Evolutionary conservation across 2,888 invertebrate species (phyloP).

Genomic region (Leucophora obtusa): DNA sequence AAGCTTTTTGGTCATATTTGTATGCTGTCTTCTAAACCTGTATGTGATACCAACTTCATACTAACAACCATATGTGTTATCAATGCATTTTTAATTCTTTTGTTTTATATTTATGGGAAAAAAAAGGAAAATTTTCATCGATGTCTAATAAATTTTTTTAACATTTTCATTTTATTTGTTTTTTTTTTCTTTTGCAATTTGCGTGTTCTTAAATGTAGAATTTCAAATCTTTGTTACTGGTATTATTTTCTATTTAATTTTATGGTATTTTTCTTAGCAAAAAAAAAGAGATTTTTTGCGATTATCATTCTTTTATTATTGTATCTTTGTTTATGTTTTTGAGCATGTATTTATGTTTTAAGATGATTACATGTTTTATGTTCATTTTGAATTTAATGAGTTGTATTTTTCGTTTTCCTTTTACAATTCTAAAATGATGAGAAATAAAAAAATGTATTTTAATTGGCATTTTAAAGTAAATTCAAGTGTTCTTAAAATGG

Average conservation of each 20-base stretch:
- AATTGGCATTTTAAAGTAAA: constrained; percentile 58
- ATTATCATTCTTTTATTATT: constrained; percentile 23
- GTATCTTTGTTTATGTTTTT: constrained; percentile 1
- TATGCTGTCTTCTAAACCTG: not conserved
- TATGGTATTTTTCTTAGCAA: not conserved
- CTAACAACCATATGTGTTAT: constrained; percentile 11
- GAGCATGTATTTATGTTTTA: constrained; percentile 14
- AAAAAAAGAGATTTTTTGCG: not conserved
- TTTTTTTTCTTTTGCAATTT: constrained; percentile 7
- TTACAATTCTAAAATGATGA: not conserved
- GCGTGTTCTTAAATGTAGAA: constrained; percentile 31
- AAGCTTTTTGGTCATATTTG: constrained; percentile 17
- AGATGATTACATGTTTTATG: constrained; percentile 36
- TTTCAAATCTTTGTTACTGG: not conserved
- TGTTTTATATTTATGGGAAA: constrained; percentile 61
- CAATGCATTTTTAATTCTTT: constrained; percentile 61
- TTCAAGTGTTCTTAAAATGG: constrained; percentile 38
- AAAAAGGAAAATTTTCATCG: constrained; percentile 52
- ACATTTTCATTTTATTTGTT: not conserved
- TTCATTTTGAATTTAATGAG: constrained; percentile 51
- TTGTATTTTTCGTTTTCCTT: constrained; percentile 15
- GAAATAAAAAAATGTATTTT: constrained; percentile 31
- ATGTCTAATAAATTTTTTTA: constrained; percentile 18
- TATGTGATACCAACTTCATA: not conserved
- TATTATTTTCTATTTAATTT: not conserved